These are phyloP conservation scores for Xylocampa areola DNA, from an alignment of 2,888 invertebrate species.

Conservation along the genomic window DNA sequence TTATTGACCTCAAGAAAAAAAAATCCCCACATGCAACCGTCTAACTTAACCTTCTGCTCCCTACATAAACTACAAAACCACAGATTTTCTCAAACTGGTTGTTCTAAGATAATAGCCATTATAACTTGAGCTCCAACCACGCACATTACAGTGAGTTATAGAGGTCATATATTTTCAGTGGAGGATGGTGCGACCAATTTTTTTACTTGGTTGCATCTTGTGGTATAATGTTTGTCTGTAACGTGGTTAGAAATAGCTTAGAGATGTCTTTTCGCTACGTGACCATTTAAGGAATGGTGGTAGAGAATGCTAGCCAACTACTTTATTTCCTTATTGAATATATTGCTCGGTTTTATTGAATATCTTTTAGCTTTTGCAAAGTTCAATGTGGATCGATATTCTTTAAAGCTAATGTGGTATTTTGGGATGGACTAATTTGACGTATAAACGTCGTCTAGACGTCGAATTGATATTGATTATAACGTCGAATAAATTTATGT, in stretches of 20 bases:
- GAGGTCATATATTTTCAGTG: slow-evolving; percentile 51
- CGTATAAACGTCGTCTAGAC: no score
- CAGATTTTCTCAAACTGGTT: slow-evolving; percentile 40
- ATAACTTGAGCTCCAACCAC: slow-evolving; percentile 36
- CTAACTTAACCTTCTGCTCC: slow-evolving; percentile 47
- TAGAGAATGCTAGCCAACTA: slow-evolving; percentile 4
- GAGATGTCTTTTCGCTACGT: slow-evolving; percentile 45
- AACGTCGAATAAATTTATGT: no score
- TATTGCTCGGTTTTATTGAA: slow-evolving; percentile 3
- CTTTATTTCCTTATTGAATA: slow-evolving; percentile 22
- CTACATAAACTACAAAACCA: not conserved
- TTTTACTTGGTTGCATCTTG: slow-evolving; percentile 54
- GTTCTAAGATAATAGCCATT: slow-evolving; percentile 27
- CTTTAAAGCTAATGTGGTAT: not conserved
- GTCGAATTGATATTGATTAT: no score
- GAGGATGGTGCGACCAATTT: slow-evolving; percentile 64
- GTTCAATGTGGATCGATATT: not conserved
- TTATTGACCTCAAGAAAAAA: slow-evolving; percentile 81
- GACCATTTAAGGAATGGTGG: slow-evolving; percentile 34
- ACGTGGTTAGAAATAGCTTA: slow-evolving; percentile 47
- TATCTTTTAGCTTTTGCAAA: slow-evolving; percentile 1
- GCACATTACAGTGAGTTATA: slow-evolving; percentile 26
- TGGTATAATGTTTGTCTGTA: slow-evolving; percentile 47
- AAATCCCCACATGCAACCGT: slow-evolving; percentile 56
- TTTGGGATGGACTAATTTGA: no score